Evolutionary conservation across 2,888 invertebrate genomes (phyloP).

Genomic region (Masnerella sp.): DNA sequence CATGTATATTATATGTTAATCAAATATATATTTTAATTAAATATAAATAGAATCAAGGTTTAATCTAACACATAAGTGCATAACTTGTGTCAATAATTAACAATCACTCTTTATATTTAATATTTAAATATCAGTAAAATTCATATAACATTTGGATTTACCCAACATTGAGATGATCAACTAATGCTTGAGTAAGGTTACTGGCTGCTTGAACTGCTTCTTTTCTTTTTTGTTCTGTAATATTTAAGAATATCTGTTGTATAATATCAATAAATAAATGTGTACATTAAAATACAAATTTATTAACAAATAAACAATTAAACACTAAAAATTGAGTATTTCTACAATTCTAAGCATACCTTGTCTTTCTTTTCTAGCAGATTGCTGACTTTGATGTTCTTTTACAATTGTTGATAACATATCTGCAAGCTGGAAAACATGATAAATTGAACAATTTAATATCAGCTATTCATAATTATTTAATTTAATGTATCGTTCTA

Average conservation of each 20-base stretch:
- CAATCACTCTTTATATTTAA: too few relatives aligned
- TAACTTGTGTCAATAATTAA: too few relatives aligned
- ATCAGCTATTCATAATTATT: too few relatives aligned
- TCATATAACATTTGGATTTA: too few relatives aligned
- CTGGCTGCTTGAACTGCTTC: conserved; percentile 96
- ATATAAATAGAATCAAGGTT: too few relatives aligned
- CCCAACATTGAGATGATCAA: conserved; percentile 99
- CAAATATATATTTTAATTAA: too few relatives aligned
- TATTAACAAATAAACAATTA: background rate
- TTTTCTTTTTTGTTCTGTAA: conserved; percentile 92
- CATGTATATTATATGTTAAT: too few relatives aligned
- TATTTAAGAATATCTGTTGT: conserved; percentile 13
- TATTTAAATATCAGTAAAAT: background rate
- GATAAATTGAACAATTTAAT: too few relatives aligned
- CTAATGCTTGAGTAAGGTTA: conserved; percentile 93
- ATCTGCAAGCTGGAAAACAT: conserved; percentile 8
- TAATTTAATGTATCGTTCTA: too few relatives aligned
- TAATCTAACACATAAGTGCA: too few relatives aligned
- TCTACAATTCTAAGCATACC: conserved; percentile 78
- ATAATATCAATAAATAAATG: background rate
- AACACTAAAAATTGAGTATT: background rate
- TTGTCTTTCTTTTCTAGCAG: conserved; percentile 88
- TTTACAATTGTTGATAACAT: conserved; percentile 93
- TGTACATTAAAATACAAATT: background rate
- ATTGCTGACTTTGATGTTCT: conserved; percentile 91